phyloP scores from a whole-genome alignment of 2,888 invertebrate genomes.

The Octodonta nipae region DNA sequence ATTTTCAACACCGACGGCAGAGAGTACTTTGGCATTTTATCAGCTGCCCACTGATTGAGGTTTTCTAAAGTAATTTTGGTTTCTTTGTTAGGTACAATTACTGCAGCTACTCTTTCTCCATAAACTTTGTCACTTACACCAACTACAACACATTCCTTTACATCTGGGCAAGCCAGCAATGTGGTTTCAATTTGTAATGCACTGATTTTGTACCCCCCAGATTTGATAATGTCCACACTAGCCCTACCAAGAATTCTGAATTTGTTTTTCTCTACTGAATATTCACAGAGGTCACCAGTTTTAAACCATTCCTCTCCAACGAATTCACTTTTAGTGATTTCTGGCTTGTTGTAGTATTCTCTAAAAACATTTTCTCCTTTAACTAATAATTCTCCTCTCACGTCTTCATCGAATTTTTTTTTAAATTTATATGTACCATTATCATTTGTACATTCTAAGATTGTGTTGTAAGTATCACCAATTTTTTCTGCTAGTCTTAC shows the following conservation, averaged over 20 bases:
- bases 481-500: slow-evolving; percentile 41
- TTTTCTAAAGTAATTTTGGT: slow-evolving; percentile 5
- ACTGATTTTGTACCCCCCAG: slow-evolving; percentile 75
- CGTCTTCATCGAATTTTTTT: slow-evolving; percentile 11
- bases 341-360: slow-evolving; percentile 65
- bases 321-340: slow-evolving; percentile 56
- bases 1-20: slow-evolving; percentile 52
- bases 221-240: slow-evolving; percentile 75
- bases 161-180: slow-evolving; percentile 56
- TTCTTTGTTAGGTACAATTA: slow-evolving; percentile 12
- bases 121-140: slow-evolving; percentile 55
- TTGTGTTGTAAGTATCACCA: slow-evolving; percentile 14
- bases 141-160: slow-evolving; percentile 65
- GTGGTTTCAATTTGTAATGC: slow-evolving; percentile 73
- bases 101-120: slow-evolving; percentile 60
- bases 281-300: slow-evolving; percentile 72
- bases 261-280: slow-evolving; percentile 37
- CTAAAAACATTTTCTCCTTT: slow-evolving; percentile 54
- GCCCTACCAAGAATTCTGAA: slow-evolving; percentile 71
- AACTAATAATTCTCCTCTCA: slow-evolving; percentile 47
- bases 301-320: slow-evolving; percentile 75
- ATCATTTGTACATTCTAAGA: slow-evolving; percentile 27
- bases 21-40: slow-evolving; percentile 56
- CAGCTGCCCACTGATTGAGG: slow-evolving; percentile 16
- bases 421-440: slow-evolving; percentile 12